Base-by-base conservation (phyloP, 2,888 invertebrate genomes). In the Falcaria lacertinaria region DNA sequence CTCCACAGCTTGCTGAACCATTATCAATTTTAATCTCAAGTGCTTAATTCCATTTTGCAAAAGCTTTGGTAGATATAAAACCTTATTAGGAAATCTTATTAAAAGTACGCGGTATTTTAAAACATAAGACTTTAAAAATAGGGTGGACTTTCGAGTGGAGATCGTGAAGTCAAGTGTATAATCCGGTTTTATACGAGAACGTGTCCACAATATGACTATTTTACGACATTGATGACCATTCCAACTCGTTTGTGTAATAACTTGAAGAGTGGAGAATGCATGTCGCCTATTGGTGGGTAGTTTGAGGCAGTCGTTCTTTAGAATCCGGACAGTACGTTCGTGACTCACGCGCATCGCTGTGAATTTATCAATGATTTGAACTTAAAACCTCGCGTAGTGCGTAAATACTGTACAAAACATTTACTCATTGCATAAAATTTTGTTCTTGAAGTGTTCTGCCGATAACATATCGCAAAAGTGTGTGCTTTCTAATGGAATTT, bases 181-280 rank as follows among this genome's bases (percentile, higher is more conserved):
- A 74, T 50, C 65, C 74, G 55, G 62, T 65, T 64, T 47, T 63
- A n/a, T n/a, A 63, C 46, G 54, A 69, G 62, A 66, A 71, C 47
- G 68, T 65, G 62, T 52, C 54, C 48, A 47, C 48, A 54, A 52
- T 52, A 45, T 51, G 45, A 54, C 52, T 58, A 67, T 63, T 70
- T 66, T 64, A 66, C 58, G 52, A 65, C 63, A 64, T 57, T 63
- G 59, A 50, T 48, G 54, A 60, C 64, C 67, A 65, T 72, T 74
- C 64, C 45, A 75, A 82, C 69, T 78, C 62, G 66, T 69, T 67
- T 64, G 80, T 57, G 45, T 82, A 65, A 69, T 73, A 71, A 41
- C 62, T 63, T 64, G 63, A 66, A 68, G 73, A 75, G 69, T 48
- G 69, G 83, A 79, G 84, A 86, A 83, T 75, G 83, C 75, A 69